Base-by-base conservation (phyloP, 2,888 invertebrate species). In the Coenonympha arcania region DNA sequence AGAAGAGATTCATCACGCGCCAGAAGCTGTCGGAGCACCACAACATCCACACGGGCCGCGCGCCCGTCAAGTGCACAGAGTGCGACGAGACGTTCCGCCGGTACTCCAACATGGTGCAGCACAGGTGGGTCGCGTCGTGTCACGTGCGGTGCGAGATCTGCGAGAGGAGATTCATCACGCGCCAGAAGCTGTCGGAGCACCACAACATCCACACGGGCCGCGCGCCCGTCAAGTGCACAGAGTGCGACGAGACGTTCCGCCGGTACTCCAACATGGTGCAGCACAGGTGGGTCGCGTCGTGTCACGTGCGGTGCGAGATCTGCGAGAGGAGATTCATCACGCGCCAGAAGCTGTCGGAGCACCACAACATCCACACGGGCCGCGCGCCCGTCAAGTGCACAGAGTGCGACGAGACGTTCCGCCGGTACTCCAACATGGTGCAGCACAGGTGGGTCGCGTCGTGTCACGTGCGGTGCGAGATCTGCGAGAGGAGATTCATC, bases 241-340 rank as follows among this genome's bases (percentile, higher is more conserved):
- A 92, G 53, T 95, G 95, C 74, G 90, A 91, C 68, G 92, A 93
- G 69, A 90, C 91, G 49, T 95, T 95, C 79, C 89, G 92, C 45
- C 87, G 95, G 4, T 92, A 94, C 77, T 94, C 94, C 58, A 95
- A 95, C 76, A 88, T 95, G 72, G 92, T 94, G 36, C 94, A 94
- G 70, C 95, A 95, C 75, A 90, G 93, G 84, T 83, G 33, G 36
- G 54, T 36, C 18, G 4, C 2, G 26, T n/a, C 13, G 18, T 13
- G 6, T 22, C 13, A 4, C 20, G 6, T 8, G 11, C 22, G 8
- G 60, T 95, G 95, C 67, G 91, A 91, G 3, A 87, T 92, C 11
- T 95, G 95, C 71, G 91, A 91, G 69, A 95, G 95, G 75, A 89
- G 91, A 37, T 95, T 95, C 76, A 87, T 93, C 36, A 93, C 94